These are phyloP conservation scores for Napeogenes sylphis DNA, from an alignment of 2,888 invertebrate genomes.

Conservation along the genomic window DNA sequence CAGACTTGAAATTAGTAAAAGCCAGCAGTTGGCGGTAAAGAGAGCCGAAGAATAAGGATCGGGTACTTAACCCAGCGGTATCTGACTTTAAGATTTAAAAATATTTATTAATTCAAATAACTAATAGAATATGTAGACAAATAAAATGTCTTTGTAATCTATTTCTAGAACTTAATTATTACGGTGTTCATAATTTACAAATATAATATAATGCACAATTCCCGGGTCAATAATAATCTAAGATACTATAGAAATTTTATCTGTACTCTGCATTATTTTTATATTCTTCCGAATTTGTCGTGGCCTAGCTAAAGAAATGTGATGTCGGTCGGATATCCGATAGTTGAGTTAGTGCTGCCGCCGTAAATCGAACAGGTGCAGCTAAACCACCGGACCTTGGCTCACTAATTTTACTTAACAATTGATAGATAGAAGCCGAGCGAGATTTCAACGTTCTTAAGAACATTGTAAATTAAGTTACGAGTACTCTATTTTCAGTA, in stretches of 20 bases:
- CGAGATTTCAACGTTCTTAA: not conserved
- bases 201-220: no score
- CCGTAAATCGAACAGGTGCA: conserved; percentile 29
- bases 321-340: conserved; percentile 23
- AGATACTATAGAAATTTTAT: not conserved
- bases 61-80: no score
- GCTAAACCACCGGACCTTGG: conserved; percentile 25
- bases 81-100: no score
- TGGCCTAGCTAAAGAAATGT: conserved; percentile 30
- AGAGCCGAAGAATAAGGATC: conserved; percentile 47
- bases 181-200: no score
- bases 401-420: conserved; percentile 29
- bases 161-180: no score
- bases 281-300: conserved; percentile 16
- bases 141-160: no score
- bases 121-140: not conserved
- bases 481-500: not conserved
- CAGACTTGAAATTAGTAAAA: conserved; percentile 63
- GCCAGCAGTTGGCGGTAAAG: conserved; percentile 52
- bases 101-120: not conserved
- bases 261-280: not conserved
- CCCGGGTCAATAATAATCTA: no score
- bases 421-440: conserved; percentile 7
- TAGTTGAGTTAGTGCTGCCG: conserved; percentile 33
- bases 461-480: not conserved